Base-by-base conservation (phyloP, 2,888 invertebrate genomes). In the Incurvaria masculella region DNA sequence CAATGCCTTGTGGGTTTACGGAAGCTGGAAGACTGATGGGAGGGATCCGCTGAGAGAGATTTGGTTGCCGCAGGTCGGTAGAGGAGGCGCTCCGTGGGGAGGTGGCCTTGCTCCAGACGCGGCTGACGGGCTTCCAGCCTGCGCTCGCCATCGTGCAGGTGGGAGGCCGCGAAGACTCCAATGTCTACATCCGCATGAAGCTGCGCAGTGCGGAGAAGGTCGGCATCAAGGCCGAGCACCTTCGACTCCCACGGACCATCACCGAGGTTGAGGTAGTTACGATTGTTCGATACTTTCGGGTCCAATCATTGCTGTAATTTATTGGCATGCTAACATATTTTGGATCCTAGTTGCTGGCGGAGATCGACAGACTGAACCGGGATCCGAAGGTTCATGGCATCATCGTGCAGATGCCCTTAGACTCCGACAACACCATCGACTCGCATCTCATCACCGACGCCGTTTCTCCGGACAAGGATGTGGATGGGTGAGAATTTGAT, bases 111-210 rank as follows among this genome's bases (percentile, higher is more conserved):
- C 65, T 90, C 52, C 80, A 81, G 44, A 63, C 75, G 47, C 67
- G 72, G 52, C 61, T 84, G 49, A 79, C 87, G 2, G 71, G 80
- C 51, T 94, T 90, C 66, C 68, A 70, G 53, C 89, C 90, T 0
- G 88, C 89, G 14, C 79, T 98, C 55, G 92, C 95, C 19, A 96
- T 98, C 63, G 91, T 98, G 42, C 91, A 98, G 83, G 98, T 99
- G 51, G 99, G 99, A 11, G 90, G 88, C 2, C 83, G 97, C 1
- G 94, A 95, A 68, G 98, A 99, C 72, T 98, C 98, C 42, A 97
- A 97, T 78, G 97, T 98, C 4, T 99, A 99, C 75, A 98, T 99
- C 63, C 81, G 94, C 27, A 94, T 93, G 89, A 99, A 99, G 78
- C 83, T 97, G 49, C 93, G 90, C 68, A 91, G 94, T 1, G 97